Evolutionary conservation across 2,888 invertebrate genomes (phyloP).

Genomic region (Nomada fabriciana): DNA sequence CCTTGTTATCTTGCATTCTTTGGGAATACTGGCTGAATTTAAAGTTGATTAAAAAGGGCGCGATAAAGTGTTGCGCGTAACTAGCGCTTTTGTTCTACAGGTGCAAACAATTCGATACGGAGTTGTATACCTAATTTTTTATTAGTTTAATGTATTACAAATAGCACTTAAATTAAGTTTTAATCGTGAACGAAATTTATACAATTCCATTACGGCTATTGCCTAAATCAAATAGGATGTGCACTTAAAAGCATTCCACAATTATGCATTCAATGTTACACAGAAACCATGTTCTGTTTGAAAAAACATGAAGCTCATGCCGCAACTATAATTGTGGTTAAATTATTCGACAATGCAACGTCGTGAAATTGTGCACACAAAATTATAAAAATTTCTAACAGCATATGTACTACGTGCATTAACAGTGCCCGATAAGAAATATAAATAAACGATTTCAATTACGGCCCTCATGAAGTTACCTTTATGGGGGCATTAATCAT

Average conservation of each 20-base stretch:
- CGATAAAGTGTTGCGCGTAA: not conserved
- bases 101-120: not conserved
- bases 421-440: too few species aligned
- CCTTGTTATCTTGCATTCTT: not conserved
- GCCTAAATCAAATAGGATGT: too few species aligned
- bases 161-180: too few species aligned
- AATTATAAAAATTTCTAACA: too few species aligned
- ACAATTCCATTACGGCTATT: too few species aligned
- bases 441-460: too few species aligned
- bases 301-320: not conserved
- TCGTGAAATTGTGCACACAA: too few species aligned
- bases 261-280: not conserved
- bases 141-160: too few species aligned
- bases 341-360: not conserved
- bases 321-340: not conserved
- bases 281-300: not conserved
- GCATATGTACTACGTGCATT: too few species aligned
- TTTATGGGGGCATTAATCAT: constrained; percentile 16
- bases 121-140: too few species aligned
- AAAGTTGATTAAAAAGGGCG: not conserved
- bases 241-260: not conserved
- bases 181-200: too few species aligned
- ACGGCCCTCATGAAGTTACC: not conserved
- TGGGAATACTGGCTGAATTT: not conserved
- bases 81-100: not conserved